Evolutionary conservation across 2,113 vertebrate species (phyloP).

Genomic region (Ctenodactylus gundi): DNA sequence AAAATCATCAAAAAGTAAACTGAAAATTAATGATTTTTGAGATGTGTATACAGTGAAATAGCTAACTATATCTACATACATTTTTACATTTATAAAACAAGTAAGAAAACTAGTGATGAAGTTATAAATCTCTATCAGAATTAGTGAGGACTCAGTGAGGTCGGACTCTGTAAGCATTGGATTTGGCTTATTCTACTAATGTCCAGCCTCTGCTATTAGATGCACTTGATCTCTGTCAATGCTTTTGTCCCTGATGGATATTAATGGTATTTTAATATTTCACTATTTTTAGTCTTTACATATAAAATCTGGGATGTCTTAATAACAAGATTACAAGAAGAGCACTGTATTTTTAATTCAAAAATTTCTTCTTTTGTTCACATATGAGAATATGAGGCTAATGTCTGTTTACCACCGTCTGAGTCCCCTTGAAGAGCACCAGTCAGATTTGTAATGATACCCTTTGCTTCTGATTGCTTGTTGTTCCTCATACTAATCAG

Average conservation of each 20-base stretch:
- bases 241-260: background rate
- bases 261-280: background rate
- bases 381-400: background rate
- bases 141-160: background rate
- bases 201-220: background rate
- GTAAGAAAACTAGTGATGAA: background rate
- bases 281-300: background rate
- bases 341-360: background rate
- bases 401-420: constrained; percentile 19
- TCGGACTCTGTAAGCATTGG: background rate
- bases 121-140: background rate
- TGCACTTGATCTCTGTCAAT: rapidly evolving
- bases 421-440: constrained; percentile 20
- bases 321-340: background rate
- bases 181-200: rapidly evolving
- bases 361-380: background rate
- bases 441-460: constrained; percentile 16
- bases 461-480: constrained; percentile 52
- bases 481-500: constrained; percentile 64
- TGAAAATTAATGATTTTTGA: background rate
- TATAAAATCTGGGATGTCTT: background rate
- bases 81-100: background rate
- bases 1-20: background rate
- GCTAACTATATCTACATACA: background rate
- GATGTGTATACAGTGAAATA: background rate